These are phyloP conservation scores for Micrasema longulum DNA, from an alignment of 1,140 invertebrate species.

Conservation along the genomic window DNA sequence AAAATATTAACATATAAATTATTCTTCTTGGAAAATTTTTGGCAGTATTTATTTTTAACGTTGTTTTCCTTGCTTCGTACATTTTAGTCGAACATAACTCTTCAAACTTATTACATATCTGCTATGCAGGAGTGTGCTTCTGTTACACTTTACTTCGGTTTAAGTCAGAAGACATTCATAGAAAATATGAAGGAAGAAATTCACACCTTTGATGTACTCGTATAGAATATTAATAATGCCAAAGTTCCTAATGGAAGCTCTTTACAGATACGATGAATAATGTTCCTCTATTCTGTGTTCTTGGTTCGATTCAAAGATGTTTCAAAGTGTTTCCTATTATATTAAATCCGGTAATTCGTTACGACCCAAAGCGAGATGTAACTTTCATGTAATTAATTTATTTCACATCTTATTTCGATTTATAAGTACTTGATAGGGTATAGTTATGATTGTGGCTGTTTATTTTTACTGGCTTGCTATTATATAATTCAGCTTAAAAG, in stretches of 20 bases:
- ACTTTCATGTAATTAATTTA: slow-evolving; percentile 14
- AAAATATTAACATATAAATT: slow-evolving; percentile 28
- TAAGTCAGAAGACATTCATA: too few relatives aligned
- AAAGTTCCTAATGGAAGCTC: slow-evolving; percentile 31
- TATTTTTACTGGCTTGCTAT: too few relatives aligned
- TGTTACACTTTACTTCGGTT: too few relatives aligned
- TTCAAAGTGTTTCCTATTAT: slow-evolving; percentile 16
- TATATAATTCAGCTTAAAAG: too few relatives aligned
- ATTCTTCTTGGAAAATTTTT: slow-evolving; percentile 16
- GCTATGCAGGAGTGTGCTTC: too few relatives aligned
- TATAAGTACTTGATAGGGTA: too few relatives aligned
- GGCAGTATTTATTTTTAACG: slow-evolving; percentile 4
- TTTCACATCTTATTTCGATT: neutral
- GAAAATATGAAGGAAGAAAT: neutral
- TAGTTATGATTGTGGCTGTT: too few relatives aligned
- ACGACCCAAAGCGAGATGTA: neutral
- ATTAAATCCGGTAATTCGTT: neutral
- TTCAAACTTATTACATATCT: neutral
- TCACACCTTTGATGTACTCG: slow-evolving; percentile 7
- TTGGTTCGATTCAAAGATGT: neutral
- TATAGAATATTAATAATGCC: slow-evolving; percentile 11
- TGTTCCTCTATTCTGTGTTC: slow-evolving; percentile 4
- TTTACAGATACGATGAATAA: slow-evolving; percentile 15
- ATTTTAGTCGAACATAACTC: slow-evolving; percentile 3
- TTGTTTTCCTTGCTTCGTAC: slow-evolving; percentile 2